Base-by-base conservation (phyloP, 2,888 invertebrate species). In the Xestia rhomboidea region DNA sequence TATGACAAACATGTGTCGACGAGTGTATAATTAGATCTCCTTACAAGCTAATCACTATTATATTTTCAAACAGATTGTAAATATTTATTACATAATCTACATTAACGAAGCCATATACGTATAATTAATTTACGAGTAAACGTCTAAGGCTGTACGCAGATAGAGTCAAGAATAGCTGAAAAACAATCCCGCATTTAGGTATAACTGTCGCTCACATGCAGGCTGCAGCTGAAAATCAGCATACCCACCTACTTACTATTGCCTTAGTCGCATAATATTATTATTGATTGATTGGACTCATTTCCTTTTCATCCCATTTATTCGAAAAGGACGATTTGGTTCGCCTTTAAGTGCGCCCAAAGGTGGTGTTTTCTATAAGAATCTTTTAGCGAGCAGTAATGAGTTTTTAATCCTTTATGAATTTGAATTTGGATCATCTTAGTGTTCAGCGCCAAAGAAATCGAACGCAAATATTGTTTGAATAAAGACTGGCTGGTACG, bases 21-120 rank as follows among this genome's bases (percentile, higher is more conserved):
- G 44, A 80, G 38, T 49, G 54, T 41, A 70, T 88, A 73, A 84
- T 86, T 81, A 75, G 41, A 77, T 57, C 68, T 77, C 73, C 72
- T 82, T 68, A 81, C 67, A 73, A 78, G 77, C 64, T 76, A 79
- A 86, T 80, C 67, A 72, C 70, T 64, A 73, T 66, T 73, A 84
- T 77, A 63, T 54, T 76, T 73, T 62, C 69, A 80, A 80, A 71
- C 67, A 74, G 67, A 69, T 82, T 76, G 67, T 86, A 64, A 88
- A 82, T 69, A 69, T 81, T 77, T 76, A 86, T 77, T 24, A 71
- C 71, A 24, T 68, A 62, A 88, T 72, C 10, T 24, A 75, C 27
- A 60, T 77, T 69, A 54, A 69, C 10, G 54, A 78, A 73, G 71
- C 73, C 49, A 85, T 69, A 74, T 74, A 81, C 13, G 18, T 57